Percentiles rank a stretch among this genome's conserved stretches.
phyloP scores from a whole-genome alignment of 2,113 vertebrate genomes.

The Nestor notabilis region DNA sequence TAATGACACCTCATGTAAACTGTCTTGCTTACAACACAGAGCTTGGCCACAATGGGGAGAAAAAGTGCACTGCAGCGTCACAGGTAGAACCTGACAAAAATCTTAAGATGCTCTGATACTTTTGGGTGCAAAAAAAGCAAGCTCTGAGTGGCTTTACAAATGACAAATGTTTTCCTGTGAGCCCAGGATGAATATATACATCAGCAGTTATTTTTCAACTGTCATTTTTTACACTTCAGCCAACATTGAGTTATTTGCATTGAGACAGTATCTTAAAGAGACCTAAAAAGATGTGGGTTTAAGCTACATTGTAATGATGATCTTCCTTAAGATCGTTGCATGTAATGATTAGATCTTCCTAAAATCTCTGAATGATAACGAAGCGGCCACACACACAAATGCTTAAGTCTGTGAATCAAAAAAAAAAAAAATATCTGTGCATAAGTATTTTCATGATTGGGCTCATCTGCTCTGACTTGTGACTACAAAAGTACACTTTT shows the following conservation, averaged over 20 bases:
- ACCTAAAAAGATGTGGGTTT: background rate
- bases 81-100: background rate
- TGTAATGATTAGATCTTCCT: background rate
- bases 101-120: background rate
- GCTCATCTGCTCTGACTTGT: background rate
- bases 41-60: background rate
- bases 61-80: background rate
- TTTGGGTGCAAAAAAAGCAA: background rate
- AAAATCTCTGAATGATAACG: background rate
- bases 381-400: background rate
- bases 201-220: background rate
- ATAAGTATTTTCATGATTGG: background rate
- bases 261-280: background rate
- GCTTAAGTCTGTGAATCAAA: background rate
- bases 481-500: background rate
- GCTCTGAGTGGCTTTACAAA: background rate
- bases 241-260: background rate
- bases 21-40: background rate
- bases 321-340: background rate
- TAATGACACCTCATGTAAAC: constrained; percentile 16
- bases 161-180: background rate
- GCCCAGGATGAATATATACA: background rate
- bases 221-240: background rate
- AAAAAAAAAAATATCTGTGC: background rate
- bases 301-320: background rate